Percentiles rank a stretch among this genome's conserved stretches.
These are phyloP conservation scores for Drosophila murphyi DNA, from an alignment of 1,140 invertebrate species.

Conservation along the genomic window DNA sequence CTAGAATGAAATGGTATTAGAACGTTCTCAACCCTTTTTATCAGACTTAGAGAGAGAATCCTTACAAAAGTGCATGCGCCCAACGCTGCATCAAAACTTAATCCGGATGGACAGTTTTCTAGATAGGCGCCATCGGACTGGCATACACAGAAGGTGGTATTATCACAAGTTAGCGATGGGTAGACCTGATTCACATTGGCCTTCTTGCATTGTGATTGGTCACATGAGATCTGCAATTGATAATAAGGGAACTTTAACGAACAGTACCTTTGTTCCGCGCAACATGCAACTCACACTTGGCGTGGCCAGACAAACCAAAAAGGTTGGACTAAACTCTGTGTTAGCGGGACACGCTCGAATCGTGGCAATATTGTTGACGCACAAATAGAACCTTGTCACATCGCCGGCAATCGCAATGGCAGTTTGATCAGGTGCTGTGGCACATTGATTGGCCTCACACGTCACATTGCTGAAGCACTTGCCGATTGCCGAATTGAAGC, in stretches of 20 bases:
- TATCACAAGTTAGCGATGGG: slow-evolving; percentile 38
- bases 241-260: background rate
- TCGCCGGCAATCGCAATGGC: slow-evolving; percentile 39
- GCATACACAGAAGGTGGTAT: slow-evolving; percentile 55
- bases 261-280: too few species aligned
- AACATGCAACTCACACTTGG: slow-evolving; percentile 60
- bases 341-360: slow-evolving; percentile 45
- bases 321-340: background rate
- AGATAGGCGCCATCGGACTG: slow-evolving; percentile 43
- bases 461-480: slow-evolving; percentile 29
- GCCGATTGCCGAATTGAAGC: slow-evolving; percentile 31
- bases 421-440: slow-evolving; percentile 21
- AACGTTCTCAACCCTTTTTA: background rate
- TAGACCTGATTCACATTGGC: slow-evolving; percentile 22
- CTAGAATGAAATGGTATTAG: slow-evolving; percentile 10
- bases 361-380: slow-evolving; percentile 21
- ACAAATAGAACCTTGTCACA: slow-evolving; percentile 49
- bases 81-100: slow-evolving; percentile 4
- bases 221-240: slow-evolving; percentile 39
- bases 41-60: background rate
- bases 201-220: slow-evolving; percentile 54
- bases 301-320: slow-evolving; percentile 36
- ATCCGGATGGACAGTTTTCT: slow-evolving; percentile 34
- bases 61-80: slow-evolving; percentile 54
- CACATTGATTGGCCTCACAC: slow-evolving; percentile 41